A percentile compares a stretch with the other conserved stretches of the same genome.
These are phyloP conservation scores for Megaceryle torquata DNA, from an alignment of 2,113 vertebrate genomes.

Conservation along the genomic window DNA sequence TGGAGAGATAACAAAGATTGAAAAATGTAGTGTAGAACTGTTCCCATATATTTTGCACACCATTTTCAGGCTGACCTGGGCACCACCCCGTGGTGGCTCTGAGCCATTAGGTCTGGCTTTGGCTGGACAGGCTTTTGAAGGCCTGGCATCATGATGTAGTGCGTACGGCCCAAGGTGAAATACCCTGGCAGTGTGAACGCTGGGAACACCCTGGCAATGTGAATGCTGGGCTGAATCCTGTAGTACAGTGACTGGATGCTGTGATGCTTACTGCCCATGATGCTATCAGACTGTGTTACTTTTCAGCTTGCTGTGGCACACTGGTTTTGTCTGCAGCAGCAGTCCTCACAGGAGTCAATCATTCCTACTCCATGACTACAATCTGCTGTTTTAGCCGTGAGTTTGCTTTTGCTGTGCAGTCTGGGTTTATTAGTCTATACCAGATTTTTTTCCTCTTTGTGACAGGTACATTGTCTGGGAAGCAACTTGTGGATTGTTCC, in stretches of 20 bases:
- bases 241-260: background rate
- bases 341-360: background rate
- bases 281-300: background rate
- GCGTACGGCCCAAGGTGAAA: background rate
- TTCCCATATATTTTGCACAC: background rate
- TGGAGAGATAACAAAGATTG: background rate
- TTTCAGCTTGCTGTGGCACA: background rate
- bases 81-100: background rate
- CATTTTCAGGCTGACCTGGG: background rate
- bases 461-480: background rate
- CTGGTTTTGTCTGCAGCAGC: background rate
- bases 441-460: background rate
- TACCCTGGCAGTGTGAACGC: fast-evolving
- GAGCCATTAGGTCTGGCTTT: background rate
- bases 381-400: background rate
- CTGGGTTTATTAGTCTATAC: background rate
- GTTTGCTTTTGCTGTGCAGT: background rate
- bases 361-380: background rate
- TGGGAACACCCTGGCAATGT: no score
- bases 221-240: background rate
- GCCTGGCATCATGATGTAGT: fast-evolving
- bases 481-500: background rate
- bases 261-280: background rate
- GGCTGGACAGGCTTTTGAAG: background rate
- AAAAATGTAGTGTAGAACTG: fast-evolving